These are phyloP conservation scores for Cheilinus undulatus DNA, from an alignment of 2,113 vertebrate species.

Conservation along the genomic window DNA sequence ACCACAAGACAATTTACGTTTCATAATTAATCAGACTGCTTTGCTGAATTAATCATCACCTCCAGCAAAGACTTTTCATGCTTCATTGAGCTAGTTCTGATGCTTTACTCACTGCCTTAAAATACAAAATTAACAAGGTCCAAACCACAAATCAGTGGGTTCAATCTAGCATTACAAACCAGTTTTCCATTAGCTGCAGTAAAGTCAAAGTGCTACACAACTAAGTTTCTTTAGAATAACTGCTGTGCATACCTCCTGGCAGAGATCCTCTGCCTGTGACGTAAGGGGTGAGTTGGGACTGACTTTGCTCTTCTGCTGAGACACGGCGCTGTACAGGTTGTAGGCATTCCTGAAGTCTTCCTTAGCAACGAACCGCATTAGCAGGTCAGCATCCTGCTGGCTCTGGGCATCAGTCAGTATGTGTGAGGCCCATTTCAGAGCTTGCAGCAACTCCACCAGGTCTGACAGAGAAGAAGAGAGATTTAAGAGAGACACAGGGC, in stretches of 20 bases:
- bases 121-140: slow-evolving; percentile 22
- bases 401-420: slow-evolving; percentile 91
- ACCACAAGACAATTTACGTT: slow-evolving; percentile 42
- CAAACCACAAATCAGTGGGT: slow-evolving; percentile 19
- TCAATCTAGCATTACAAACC: background rate
- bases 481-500: background rate
- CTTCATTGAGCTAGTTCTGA: slow-evolving; percentile 19
- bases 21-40: slow-evolving; percentile 43
- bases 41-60: slow-evolving; percentile 51
- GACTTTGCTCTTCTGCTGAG: slow-evolving; percentile 89
- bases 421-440: slow-evolving; percentile 89
- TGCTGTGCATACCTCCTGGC: slow-evolving; percentile 87
- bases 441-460: slow-evolving; percentile 89
- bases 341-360: slow-evolving; percentile 93
- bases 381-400: slow-evolving; percentile 91
- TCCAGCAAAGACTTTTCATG: slow-evolving; percentile 23
- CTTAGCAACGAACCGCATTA: slow-evolving; percentile 90
- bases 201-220: background rate
- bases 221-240: background rate
- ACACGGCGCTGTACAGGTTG: slow-evolving; percentile 89
- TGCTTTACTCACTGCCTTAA: slow-evolving; percentile 27
- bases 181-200: too few relatives aligned
- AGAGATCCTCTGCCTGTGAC: slow-evolving; percentile 89
- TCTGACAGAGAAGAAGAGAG: slow-evolving; percentile 80
- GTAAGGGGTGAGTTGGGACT: slow-evolving; percentile 91